These are phyloP conservation scores for Trichonephila clavipes DNA, from an alignment of 1,140 invertebrate species.

Conservation along the genomic window DNA sequence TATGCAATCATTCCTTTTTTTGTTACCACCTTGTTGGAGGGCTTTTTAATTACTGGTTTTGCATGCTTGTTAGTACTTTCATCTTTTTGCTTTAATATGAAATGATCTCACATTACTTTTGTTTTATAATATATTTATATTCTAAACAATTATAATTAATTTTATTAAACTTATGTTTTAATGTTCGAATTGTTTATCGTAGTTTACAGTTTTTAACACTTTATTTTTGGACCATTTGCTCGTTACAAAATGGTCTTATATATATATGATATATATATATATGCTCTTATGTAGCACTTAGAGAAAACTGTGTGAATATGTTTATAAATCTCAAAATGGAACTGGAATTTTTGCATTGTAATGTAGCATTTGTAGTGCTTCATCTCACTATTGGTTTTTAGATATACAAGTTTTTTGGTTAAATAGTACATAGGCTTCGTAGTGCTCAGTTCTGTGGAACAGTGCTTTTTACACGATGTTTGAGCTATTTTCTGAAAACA, in stretches of 20 bases:
- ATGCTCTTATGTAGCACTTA: constrained; percentile 22
- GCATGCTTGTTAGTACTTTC: constrained; percentile 58
- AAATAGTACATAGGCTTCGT: constrained; percentile 56
- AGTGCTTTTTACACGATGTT: constrained; percentile 75
- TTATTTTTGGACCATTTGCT: constrained; percentile 57
- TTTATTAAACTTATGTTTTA: constrained; percentile 74
- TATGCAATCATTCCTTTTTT: constrained; percentile 77
- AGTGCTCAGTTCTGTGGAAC: constrained; percentile 67
- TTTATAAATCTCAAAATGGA: constrained; percentile 23
- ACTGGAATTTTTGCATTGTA: constrained; percentile 45
- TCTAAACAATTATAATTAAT: constrained; percentile 65
- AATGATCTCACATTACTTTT: constrained; percentile 71
- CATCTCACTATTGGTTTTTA: constrained; percentile 66
- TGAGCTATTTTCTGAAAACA: constrained; percentile 73
- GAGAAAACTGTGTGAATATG: constrained; percentile 25
- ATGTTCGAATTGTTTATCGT: constrained; percentile 72
- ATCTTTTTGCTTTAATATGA: constrained; percentile 57
- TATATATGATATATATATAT: neutral
- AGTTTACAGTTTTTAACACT: constrained; percentile 69
- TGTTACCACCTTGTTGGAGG: constrained; percentile 41
- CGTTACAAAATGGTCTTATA: constrained; percentile 35
- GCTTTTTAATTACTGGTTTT: constrained; percentile 71
- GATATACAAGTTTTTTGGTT: constrained; percentile 16
- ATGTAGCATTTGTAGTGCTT: constrained; percentile 44
- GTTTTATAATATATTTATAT: constrained; percentile 58